Evolutionary conservation across 2,797 vertebrate species (phyloP), one percentile per base, ranked within the genome.

Genomic region (Galaxias olidus): DNA sequence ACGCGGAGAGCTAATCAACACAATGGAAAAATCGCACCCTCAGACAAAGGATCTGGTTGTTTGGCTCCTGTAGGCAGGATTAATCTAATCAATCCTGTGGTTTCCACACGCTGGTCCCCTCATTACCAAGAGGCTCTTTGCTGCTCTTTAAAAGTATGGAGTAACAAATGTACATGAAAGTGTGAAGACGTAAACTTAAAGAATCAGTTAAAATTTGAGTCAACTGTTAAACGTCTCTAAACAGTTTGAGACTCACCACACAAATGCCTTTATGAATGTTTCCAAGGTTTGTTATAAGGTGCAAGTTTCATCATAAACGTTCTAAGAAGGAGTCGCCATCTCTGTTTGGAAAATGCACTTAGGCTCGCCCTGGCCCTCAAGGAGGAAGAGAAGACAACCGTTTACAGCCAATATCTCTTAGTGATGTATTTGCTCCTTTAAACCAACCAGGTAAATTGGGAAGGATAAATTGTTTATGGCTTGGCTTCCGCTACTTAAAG

Each of bases 401-500:
- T 55, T 51, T 47, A 47, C 10, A 62, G 59, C n/a, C 30, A 20
- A 40, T 4, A 41, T 41, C 41, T 45, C 30, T 44, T n/a, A n/a
- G 9, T 73, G 49, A 59, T 30, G 71, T 63, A 56, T 54, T 56
- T 52, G 72, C 62, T 64, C 57, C 50, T 68, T n/a, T 63, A 61
- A 72, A 80, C 82, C 75, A 85, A 82, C 84, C 77, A 85, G 82
- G 84, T 88, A 84, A 84, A 90, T 83, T 74, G 80, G 81, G 59
- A 59, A 13, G 72, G 78, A 79, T 86, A 77, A 87, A 90, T 84
- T 86, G 84, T 90, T 91, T 91, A 88, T 48, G 65, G 74, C 78
- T 80, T 43, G 55, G 73, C 85, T 88, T 91, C 90, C 87, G 73
- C 86, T 86, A 90, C 84, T 91, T 87, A 90, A 72, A 78, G 80